Conservation (phyloP, 1,140 invertebrate genomes). For the Heterodera carotae region DNA sequence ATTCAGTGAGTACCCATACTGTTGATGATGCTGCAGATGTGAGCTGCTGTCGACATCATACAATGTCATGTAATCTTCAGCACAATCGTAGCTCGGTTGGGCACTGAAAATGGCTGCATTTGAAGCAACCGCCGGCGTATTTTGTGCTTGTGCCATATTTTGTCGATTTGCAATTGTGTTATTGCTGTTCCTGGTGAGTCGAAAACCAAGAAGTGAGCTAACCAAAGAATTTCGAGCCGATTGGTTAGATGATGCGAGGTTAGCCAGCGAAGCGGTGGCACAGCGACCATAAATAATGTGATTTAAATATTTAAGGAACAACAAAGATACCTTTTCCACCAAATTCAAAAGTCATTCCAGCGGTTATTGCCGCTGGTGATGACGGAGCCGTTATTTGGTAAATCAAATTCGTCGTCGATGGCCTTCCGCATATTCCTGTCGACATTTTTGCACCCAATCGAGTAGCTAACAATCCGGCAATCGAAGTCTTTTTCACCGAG, state of each 20-base stretch:
- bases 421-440: conserved; percentile 24
- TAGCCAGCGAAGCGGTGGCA: conserved; percentile 21
- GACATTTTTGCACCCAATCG: conserved; percentile 32
- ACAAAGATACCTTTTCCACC: background rate
- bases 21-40: background rate
- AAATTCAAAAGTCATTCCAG: conserved; percentile 7
- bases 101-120: conserved; percentile 21
- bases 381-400: conserved; percentile 5
- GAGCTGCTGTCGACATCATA: conserved; percentile 17
- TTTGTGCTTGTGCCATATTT: conserved; percentile 11
- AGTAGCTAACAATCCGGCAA: conserved; percentile 31
- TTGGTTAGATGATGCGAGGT: conserved; percentile 19
- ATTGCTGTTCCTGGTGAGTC: conserved; percentile 15
- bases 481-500: conserved; percentile 35
- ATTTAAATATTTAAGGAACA: background rate
- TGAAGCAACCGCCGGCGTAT: background rate
- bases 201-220: conserved; percentile 17
- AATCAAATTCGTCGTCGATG: background rate
- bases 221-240: conserved; percentile 16
- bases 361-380: background rate
- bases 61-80: conserved; percentile 37
- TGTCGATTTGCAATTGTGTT: conserved; percentile 9
- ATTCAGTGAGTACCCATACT: background rate
- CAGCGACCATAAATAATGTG: background rate
- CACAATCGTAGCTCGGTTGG: conserved; percentile 34